phyloP scores from a whole-genome alignment of 1,140 invertebrate genomes.

The Armadillidium nasatum region DNA sequence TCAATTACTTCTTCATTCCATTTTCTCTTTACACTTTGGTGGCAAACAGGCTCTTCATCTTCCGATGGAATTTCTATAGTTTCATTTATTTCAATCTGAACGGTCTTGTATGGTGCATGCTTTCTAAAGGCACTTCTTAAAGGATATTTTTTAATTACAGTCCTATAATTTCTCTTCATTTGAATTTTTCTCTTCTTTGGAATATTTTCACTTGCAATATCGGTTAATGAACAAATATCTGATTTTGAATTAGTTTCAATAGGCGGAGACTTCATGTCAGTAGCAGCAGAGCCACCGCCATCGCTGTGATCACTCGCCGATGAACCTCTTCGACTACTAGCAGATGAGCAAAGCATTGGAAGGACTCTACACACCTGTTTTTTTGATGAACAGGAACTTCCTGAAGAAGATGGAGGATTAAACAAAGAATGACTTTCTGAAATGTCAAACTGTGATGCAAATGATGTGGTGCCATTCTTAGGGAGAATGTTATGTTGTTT shows the following conservation, averaged over 20 bases:
- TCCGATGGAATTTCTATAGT: conserved; percentile 43
- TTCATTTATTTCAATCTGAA: conserved; percentile 45
- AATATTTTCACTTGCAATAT: neutral
- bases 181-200: conserved; percentile 38
- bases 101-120: conserved; percentile 43
- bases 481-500: no score
- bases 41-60: conserved; percentile 25
- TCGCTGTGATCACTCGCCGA: conserved; percentile 38
- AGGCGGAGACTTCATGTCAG: neutral
- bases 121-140: conserved; percentile 42
- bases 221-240: conserved; percentile 1
- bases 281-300: neutral
- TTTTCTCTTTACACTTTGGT: conserved; percentile 41
- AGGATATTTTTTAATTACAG: conserved; percentile 43
- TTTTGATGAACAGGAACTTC: conserved; percentile 4
- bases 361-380: conserved; percentile 44
- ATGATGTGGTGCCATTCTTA: no score
- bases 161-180: conserved; percentile 44
- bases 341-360: conserved; percentile 35
- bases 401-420: conserved; percentile 11
- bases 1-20: conserved; percentile 37
- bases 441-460: no score
- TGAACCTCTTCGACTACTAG: conserved; percentile 37
- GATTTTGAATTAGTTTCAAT: neutral
- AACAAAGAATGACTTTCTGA: no score